Evolutionary conservation across 2,888 invertebrate species (phyloP).

Genomic region (Tachina lurida): DNA sequence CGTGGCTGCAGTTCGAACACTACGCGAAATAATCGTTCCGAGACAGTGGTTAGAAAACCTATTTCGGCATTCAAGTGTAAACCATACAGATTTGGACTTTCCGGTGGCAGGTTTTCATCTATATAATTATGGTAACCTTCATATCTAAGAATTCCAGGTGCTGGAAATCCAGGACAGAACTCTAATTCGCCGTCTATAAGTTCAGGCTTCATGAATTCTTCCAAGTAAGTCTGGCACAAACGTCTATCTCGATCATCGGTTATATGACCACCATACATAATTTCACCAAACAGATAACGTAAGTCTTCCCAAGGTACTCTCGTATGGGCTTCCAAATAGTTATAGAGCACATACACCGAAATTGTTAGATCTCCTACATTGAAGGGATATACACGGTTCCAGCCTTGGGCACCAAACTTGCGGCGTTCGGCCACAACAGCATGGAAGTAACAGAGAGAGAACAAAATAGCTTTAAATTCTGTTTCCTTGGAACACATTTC

Average conservation of each 20-base stretch:
- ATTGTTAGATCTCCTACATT: constrained; percentile 95
- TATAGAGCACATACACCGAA: constrained; percentile 94
- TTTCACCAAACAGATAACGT: constrained; percentile 96
- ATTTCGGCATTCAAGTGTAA: constrained; percentile 98
- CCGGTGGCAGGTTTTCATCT: constrained; percentile 92
- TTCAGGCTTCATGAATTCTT: constrained; percentile 94
- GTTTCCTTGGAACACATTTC: constrained; percentile 96
- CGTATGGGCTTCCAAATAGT: constrained; percentile 94
- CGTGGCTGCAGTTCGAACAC: constrained; percentile 96
- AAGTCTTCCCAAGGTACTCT: constrained; percentile 97
- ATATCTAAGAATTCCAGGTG: constrained; percentile 95
- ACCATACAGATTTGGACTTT: constrained; percentile 95
- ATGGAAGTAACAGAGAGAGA: constrained; percentile 96
- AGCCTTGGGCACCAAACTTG: constrained; percentile 87
- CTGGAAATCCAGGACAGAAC: constrained; percentile 92
- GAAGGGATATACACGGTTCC: constrained; percentile 88
- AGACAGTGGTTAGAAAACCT: constrained; percentile 93
- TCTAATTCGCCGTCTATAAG: constrained; percentile 92
- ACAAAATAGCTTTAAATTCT: constrained; percentile 95
- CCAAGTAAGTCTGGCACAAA: constrained; percentile 92
- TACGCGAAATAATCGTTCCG: constrained; percentile 92
- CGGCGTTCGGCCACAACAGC: constrained; percentile 95
- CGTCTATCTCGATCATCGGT: constrained; percentile 98
- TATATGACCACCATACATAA: constrained; percentile 99
- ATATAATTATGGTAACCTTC: constrained; percentile 93